These are phyloP conservation scores for Drosophila suzukii DNA, from an alignment of 1,140 invertebrate genomes.

Conservation along the genomic window DNA sequence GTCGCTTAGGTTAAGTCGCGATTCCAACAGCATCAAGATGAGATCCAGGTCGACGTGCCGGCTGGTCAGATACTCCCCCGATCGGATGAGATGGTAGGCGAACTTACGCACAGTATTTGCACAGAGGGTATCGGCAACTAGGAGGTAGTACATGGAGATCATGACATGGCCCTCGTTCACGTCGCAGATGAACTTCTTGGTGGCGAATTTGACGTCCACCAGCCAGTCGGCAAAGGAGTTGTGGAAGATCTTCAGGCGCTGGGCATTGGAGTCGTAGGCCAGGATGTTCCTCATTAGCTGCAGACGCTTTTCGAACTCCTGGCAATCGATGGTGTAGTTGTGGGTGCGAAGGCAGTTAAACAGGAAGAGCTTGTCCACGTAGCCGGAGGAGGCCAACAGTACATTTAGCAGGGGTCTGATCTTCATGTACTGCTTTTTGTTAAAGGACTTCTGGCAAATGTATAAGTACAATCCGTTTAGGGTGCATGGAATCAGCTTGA, in stretches of 20 bases:
- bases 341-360: slow-evolving; percentile 93
- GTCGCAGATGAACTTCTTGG: slow-evolving; percentile 95
- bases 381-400: slow-evolving; percentile 93
- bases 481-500: slow-evolving; percentile 96
- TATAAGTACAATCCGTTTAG: slow-evolving; percentile 97
- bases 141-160: slow-evolving; percentile 93
- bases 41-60: slow-evolving; percentile 79
- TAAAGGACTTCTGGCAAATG: slow-evolving; percentile 96
- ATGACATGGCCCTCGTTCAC: slow-evolving; percentile 95
- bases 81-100: slow-evolving; percentile 79
- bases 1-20: slow-evolving; percentile 78
- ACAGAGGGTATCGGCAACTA: slow-evolving; percentile 84
- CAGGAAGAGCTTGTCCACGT: slow-evolving; percentile 92
- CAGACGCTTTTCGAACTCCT: slow-evolving; percentile 94
- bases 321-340: slow-evolving; percentile 91
- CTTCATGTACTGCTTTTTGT: slow-evolving; percentile 94
- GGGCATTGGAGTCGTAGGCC: slow-evolving; percentile 85
- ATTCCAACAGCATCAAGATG: slow-evolving; percentile 81
- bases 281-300: slow-evolving; percentile 90
- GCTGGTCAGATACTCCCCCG: slow-evolving; percentile 75
- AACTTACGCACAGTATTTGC: slow-evolving; percentile 78
- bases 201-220: slow-evolving; percentile 97
- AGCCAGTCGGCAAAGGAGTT: slow-evolving; percentile 97
- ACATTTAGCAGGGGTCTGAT: slow-evolving; percentile 92
- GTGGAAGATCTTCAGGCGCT: slow-evolving; percentile 92